Conservation (phyloP, 2,797 vertebrate genomes). For the Parambassis ranga region DNA sequence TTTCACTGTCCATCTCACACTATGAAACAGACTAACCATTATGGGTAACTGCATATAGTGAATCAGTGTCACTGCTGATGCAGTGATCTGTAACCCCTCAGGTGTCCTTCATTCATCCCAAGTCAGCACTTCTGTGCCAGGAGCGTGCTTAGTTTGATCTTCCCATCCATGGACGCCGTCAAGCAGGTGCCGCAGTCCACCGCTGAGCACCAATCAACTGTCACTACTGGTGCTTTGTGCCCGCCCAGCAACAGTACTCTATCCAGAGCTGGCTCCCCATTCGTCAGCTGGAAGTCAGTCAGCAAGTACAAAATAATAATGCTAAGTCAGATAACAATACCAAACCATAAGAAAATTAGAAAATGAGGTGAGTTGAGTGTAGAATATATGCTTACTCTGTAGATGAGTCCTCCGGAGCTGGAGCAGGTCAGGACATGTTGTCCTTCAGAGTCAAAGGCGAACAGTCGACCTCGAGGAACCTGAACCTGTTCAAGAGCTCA, state of each 20-base stretch:
- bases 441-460: conserved; percentile 96
- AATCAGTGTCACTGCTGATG: too few relatives aligned
- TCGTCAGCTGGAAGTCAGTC: conserved; percentile 78
- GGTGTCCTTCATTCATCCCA: neutral
- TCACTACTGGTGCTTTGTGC: conserved; percentile 95
- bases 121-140: conserved; percentile 88
- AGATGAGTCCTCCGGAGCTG: conserved; percentile 87
- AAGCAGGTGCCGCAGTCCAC: conserved; percentile 97
- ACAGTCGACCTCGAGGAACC: conserved; percentile 90
- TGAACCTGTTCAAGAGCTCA: conserved; percentile 82
- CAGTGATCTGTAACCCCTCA: neutral
- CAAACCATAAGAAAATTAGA: neutral
- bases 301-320: neutral
- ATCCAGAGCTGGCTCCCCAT: conserved; percentile 85
- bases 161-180: conserved; percentile 97
- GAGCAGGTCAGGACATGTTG: conserved; percentile 93
- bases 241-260: conserved; percentile 89
- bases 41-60: neutral
- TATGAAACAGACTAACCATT: neutral
- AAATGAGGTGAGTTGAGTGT: too few relatives aligned
- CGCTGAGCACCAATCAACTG: conserved; percentile 95
- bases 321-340: neutral
- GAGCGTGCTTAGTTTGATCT: conserved; percentile 95
- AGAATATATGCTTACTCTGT: conserved; percentile 91
- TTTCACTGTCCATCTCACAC: too few relatives aligned